A percentile compares a stretch with the other conserved stretches of the same genome.
These are phyloP conservation scores for Corynorhinus townsendii DNA, from an alignment of 2,113 vertebrate species.

Conservation along the genomic window DNA sequence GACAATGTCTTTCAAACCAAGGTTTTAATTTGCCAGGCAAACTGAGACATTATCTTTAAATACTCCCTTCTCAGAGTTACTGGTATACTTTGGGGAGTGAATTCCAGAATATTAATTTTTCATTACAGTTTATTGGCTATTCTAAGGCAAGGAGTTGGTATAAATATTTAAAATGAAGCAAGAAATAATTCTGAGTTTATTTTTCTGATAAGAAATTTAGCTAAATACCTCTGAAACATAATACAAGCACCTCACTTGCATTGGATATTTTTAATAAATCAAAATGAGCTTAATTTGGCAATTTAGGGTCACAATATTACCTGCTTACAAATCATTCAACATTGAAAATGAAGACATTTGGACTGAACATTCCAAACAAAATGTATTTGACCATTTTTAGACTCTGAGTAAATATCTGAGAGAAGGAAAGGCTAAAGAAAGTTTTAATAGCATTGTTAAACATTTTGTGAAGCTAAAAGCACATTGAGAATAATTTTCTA, in stretches of 20 bases:
- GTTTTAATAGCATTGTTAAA: neutral
- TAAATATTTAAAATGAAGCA: slow-evolving; percentile 10
- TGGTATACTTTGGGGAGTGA: neutral
- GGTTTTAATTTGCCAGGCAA: neutral
- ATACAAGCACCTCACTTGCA: neutral
- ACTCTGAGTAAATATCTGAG: neutral
- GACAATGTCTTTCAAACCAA: neutral
- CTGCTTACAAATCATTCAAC: neutral
- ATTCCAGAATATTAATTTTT: neutral
- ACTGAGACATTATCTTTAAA: neutral
- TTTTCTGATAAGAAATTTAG: slow-evolving; percentile 18
- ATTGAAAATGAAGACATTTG: neutral
- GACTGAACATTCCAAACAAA: neutral
- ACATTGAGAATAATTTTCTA: slow-evolving; percentile 16
- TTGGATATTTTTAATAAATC: slow-evolving; percentile 30
- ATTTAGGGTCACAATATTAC: neutral
- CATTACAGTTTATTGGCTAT: neutral
- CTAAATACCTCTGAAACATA: neutral
- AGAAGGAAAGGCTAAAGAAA: neutral
- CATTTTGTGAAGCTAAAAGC: neutral
- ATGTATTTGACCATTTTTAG: neutral
- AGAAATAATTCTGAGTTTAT: neutral
- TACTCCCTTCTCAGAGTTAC: neutral
- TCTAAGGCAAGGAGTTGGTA: neutral
- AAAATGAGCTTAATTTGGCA: slow-evolving; percentile 33